These are phyloP conservation scores for Drosophila subquinaria DNA, from an alignment of 2,888 invertebrate genomes.

Conservation along the genomic window DNA sequence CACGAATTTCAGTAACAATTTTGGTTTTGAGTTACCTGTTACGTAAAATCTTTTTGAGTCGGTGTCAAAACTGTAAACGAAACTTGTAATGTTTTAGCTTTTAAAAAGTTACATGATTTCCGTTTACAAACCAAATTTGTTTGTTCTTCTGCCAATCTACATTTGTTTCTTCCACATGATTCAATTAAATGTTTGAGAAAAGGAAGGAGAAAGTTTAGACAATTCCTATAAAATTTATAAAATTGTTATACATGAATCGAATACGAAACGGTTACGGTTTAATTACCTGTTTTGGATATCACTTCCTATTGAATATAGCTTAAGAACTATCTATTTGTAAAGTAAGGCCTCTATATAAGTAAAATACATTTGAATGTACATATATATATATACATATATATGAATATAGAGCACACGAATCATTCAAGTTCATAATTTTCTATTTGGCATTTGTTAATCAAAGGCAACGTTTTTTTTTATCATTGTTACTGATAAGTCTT, in stretches of 20 bases:
- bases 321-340: not conserved
- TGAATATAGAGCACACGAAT: not conserved
- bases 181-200: too few species aligned
- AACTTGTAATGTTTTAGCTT: too few species aligned
- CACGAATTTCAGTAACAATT: too few species aligned
- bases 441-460: constrained; percentile 17
- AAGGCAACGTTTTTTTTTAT: not conserved
- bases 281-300: too few species aligned
- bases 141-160: too few species aligned
- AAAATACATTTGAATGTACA: not conserved
- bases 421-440: not conserved
- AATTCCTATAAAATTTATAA: not conserved
- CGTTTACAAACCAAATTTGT: too few species aligned
- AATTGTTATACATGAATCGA: not conserved
- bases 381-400: not conserved
- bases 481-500: constrained; percentile 33
- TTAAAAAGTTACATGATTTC: too few species aligned
- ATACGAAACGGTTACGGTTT: not conserved
- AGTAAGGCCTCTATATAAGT: not conserved
- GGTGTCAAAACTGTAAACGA: too few species aligned
- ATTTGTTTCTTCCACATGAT: too few species aligned
- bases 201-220: too few species aligned
- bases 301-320: not conserved
- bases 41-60: too few species aligned
- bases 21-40: too few species aligned